phyloP scores from a whole-genome alignment of 2,113 vertebrate species.

The Synodontis membranacea region DNA sequence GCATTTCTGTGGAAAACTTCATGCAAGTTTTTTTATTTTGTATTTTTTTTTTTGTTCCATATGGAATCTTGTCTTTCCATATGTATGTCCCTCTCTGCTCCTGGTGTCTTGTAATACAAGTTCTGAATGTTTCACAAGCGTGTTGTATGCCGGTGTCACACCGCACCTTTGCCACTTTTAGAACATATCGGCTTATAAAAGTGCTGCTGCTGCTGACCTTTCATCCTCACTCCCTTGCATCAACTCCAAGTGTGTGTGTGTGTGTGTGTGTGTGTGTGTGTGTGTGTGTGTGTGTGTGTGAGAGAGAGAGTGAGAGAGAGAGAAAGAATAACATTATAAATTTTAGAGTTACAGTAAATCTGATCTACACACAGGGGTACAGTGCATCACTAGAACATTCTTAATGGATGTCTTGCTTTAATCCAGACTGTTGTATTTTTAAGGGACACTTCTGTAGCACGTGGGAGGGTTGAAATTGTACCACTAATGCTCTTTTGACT shows the following conservation, averaged over 20 bases:
- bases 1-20: conserved; percentile 6
- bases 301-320: conserved; percentile 27
- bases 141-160: conserved; percentile 14
- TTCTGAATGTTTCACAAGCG: neutral
- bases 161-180: conserved; percentile 64
- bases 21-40: neutral
- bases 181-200: conserved; percentile 47
- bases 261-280: conserved; percentile 41
- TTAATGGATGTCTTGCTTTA: neutral
- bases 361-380: neutral
- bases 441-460: neutral
- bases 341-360: neutral
- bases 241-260: conserved; percentile 27
- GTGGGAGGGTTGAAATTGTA: neutral
- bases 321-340: neutral
- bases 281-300: conserved; percentile 15
- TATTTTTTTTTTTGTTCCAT: too few species aligned
- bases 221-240: conserved; percentile 2
- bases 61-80: conserved; percentile 4
- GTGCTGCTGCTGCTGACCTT: conserved; percentile 48
- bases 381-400: neutral
- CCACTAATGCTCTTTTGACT: neutral
- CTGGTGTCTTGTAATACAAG: conserved; percentile 27
- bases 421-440: neutral
- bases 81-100: conserved; percentile 12